These are phyloP conservation scores for Xestia sexstrigata DNA, from an alignment of 2,888 invertebrate genomes.

Conservation along the genomic window DNA sequence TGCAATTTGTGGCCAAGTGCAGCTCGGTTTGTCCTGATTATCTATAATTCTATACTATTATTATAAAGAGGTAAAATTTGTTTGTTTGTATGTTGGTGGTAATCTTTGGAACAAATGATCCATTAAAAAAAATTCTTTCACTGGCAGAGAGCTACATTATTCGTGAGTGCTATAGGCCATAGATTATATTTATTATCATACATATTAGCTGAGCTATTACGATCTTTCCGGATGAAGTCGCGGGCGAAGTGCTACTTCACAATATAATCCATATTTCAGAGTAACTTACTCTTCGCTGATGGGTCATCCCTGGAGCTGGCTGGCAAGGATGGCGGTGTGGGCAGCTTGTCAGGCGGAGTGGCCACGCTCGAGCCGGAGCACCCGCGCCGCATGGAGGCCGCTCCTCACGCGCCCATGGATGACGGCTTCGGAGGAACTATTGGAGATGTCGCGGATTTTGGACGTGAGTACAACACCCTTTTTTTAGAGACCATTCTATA, in stretches of 20 bases:
- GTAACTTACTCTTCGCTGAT: slow-evolving; percentile 94
- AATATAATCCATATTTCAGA: slow-evolving; percentile 82
- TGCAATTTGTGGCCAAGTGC: neutral
- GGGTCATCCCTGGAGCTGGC: slow-evolving; percentile 92
- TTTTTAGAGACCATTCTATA: neutral
- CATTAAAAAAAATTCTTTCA: too few species aligned
- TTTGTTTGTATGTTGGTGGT: too few species aligned
- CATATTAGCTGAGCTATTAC: too few species aligned
- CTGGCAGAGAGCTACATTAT: too few species aligned
- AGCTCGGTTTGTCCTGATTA: neutral
- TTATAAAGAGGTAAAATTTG: too few species aligned
- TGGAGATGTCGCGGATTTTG: slow-evolving; percentile 96
- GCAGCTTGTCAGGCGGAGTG: slow-evolving; percentile 87
- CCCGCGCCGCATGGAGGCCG: slow-evolving; percentile 92
- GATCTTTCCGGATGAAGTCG: too few species aligned
- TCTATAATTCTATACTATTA: too few species aligned
- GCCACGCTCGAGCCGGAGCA: slow-evolving; percentile 86
- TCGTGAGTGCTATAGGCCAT: too few species aligned
- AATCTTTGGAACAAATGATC: too few species aligned
- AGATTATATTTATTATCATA: too few species aligned
- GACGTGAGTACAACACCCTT: slow-evolving; percentile 88
- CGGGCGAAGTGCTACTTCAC: too few species aligned
- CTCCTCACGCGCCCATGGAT: slow-evolving; percentile 93
- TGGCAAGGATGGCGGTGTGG: slow-evolving; percentile 75
- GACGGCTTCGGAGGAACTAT: slow-evolving; percentile 97